phyloP scores from a whole-genome alignment of 1,140 invertebrate species.

The Steinernema khuongi region DNA sequence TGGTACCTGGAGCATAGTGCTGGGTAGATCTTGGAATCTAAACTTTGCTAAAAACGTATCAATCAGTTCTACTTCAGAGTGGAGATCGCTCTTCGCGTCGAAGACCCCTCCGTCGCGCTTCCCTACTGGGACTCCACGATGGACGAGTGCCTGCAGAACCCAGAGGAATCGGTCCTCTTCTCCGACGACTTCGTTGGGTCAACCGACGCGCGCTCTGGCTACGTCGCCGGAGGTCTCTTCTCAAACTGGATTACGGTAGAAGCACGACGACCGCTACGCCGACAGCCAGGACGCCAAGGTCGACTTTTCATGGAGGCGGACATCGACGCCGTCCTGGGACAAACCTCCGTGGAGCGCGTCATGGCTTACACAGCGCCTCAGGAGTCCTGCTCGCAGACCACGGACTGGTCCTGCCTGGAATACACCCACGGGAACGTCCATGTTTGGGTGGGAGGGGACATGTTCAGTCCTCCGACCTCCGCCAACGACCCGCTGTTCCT shows the following conservation, averaged over 20 bases:
- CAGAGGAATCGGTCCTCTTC: conserved; percentile 37
- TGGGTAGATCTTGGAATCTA: neutral
- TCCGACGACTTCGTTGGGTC: conserved; percentile 27
- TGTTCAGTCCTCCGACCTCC: conserved; percentile 35
- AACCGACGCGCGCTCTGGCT: conserved; percentile 39
- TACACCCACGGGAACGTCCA: conserved; percentile 54
- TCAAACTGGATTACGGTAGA: conserved; percentile 61
- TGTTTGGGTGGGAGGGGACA: conserved; percentile 51
- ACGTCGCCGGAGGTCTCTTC: conserved; percentile 51
- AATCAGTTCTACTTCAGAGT: conserved; percentile 23
- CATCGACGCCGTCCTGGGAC: conserved; percentile 24
- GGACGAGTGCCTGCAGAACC: conserved; percentile 37
- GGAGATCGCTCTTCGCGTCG: conserved; percentile 35
- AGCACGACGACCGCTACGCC: neutral
- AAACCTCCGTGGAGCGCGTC: conserved; percentile 17
- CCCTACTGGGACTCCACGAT: conserved; percentile 45
- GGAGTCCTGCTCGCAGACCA: conserved; percentile 23
- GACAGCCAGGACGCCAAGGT: conserved; percentile 18
- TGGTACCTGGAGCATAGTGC: conserved; percentile 15
- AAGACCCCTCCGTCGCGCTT: conserved; percentile 37
- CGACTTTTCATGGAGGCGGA: conserved; percentile 17
- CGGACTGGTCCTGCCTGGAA: conserved; percentile 42
- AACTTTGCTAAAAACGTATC: neutral
- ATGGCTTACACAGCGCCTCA: conserved; percentile 18
- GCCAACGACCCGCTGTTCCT: conserved; percentile 39